Evolutionary conservation across 2,113 vertebrate genomes (phyloP).

Genomic region (Heterotis niloticus): DNA sequence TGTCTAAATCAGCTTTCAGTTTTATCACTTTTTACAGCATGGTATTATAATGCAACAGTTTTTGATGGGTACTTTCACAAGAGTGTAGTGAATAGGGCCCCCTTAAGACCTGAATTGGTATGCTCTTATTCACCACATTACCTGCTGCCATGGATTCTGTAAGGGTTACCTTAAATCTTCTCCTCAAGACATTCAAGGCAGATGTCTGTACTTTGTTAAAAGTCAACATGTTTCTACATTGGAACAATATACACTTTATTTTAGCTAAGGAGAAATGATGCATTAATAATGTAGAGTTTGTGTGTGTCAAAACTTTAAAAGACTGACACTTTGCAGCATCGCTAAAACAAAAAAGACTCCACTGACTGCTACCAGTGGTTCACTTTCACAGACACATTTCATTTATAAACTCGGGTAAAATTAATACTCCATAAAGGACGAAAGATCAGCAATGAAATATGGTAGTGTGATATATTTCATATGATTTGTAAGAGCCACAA

Average conservation of each 20-base stretch:
- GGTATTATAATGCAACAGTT: too few relatives aligned
- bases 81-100: too few relatives aligned
- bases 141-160: too few relatives aligned
- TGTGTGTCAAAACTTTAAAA: neutral
- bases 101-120: too few relatives aligned
- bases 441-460: neutral
- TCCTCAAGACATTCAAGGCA: too few relatives aligned
- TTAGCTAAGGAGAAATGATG: neutral
- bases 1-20: too few relatives aligned
- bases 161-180: too few relatives aligned
- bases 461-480: neutral
- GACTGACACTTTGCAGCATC: too few relatives aligned
- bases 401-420: slow-evolving; percentile 12
- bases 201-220: neutral
- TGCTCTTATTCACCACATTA: too few relatives aligned
- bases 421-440: neutral
- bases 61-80: too few relatives aligned
- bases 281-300: neutral
- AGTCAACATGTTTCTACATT: neutral
- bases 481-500: slow-evolving; percentile 4
- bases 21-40: too few relatives aligned
- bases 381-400: neutral
- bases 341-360: neutral
- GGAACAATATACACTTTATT: neutral
- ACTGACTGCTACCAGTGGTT: neutral